These are phyloP conservation scores for Cotesia glomerata DNA, from an alignment of 1,140 invertebrate genomes.

Conservation along the genomic window DNA sequence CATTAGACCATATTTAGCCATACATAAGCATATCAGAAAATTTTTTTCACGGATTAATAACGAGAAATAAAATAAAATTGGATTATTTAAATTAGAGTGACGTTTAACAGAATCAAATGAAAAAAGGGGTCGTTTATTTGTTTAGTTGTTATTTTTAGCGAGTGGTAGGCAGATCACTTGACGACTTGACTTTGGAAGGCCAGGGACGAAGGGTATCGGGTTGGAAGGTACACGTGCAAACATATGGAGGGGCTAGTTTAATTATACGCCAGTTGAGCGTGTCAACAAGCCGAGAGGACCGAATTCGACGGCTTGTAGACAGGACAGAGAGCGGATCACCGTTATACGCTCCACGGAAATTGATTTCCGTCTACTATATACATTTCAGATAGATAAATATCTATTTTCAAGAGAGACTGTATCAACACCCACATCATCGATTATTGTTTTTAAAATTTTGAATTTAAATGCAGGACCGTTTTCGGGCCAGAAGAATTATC, in stretches of 20 bases:
- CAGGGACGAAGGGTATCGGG: constrained; percentile 17
- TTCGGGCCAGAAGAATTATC: background rate
- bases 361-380: constrained; percentile 21
- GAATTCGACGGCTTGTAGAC: constrained; percentile 22
- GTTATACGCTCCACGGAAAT: constrained; percentile 5
- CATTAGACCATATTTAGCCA: too few relatives aligned
- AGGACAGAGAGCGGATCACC: constrained; percentile 6
- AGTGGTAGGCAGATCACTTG: constrained; percentile 18
- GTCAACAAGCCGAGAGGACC: constrained; percentile 30
- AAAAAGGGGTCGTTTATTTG: background rate
- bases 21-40: too few relatives aligned
- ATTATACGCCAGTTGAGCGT: constrained; percentile 32
- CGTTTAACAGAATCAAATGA: background rate
- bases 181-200: constrained; percentile 25
- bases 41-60: too few relatives aligned
- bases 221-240: constrained; percentile 31
- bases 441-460: too few relatives aligned
- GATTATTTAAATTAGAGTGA: too few relatives aligned
- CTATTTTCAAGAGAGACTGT: constrained; percentile 8
- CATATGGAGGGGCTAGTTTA: constrained; percentile 28
- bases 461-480: too few relatives aligned
- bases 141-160: background rate
- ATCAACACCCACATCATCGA: background rate
- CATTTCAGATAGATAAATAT: constrained; percentile 10
- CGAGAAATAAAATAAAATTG: too few relatives aligned